These are phyloP conservation scores for Pachyramphus minor DNA, from an alignment of 2,113 vertebrate species.

Conservation along the genomic window DNA sequence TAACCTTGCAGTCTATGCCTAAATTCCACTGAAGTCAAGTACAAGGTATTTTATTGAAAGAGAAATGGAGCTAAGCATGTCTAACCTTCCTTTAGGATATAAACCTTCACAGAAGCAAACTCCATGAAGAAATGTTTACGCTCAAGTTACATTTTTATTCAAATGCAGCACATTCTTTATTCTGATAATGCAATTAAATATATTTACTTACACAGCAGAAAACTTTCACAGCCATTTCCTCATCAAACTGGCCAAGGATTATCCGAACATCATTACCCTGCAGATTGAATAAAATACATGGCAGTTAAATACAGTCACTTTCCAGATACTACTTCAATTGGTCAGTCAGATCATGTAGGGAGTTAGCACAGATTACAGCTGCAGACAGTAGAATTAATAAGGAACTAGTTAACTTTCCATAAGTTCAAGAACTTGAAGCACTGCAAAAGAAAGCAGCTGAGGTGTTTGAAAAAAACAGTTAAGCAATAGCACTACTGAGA, in stretches of 20 bases:
- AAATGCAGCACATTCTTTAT: background rate
- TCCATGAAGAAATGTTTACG: background rate
- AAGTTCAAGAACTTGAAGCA: background rate
- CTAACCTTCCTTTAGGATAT: background rate
- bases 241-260: constrained; percentile 98
- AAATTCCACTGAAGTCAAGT: background rate
- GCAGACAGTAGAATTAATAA: background rate
- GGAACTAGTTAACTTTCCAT: background rate
- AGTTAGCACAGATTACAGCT: background rate
- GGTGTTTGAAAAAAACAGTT: background rate
- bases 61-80: background rate
- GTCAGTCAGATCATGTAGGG: background rate
- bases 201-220: constrained; percentile 96
- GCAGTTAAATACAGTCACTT: background rate
- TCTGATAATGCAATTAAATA: background rate
- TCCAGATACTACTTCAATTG: background rate
- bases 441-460: background rate
- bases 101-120: background rate
- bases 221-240: constrained; percentile 95
- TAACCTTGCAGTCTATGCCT: background rate
- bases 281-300: background rate
- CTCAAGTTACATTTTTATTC: background rate
- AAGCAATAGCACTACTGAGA: background rate
- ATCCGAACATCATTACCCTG: constrained; percentile 97
- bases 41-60: background rate